Conservation (phyloP, 2,888 invertebrate species). For the Polymixis lichenea region DNA sequence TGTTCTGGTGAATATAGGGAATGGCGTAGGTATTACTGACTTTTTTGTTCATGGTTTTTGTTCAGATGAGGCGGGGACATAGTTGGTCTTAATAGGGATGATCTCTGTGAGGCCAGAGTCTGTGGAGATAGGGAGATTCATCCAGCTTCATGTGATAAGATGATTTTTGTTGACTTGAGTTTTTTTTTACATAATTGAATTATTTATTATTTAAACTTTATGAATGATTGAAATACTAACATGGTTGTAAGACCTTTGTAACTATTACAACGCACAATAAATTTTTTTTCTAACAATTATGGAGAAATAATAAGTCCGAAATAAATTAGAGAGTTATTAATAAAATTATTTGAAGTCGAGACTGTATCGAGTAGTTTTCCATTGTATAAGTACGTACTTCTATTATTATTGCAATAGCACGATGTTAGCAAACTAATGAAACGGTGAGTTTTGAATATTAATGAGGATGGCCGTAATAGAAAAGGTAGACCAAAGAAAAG, state of each 20-base stretch:
- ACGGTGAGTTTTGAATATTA: not conserved
- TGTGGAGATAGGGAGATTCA: not conserved
- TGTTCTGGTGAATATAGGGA: conserved; percentile 11
- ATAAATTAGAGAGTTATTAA: not conserved
- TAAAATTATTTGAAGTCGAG: not conserved
- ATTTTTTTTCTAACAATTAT: no score
- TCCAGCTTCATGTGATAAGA: not conserved
- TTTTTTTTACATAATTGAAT: not conserved
- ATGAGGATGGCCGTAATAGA: not conserved
- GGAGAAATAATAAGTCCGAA: no score
- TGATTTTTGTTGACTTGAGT: not conserved
- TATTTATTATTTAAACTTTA: no score
- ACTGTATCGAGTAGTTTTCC: not conserved
- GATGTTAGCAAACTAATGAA: not conserved
- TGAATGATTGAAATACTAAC: no score
- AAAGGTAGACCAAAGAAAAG: not conserved
- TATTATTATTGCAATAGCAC: not conserved
- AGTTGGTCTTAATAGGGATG: not conserved
- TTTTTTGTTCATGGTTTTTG: not conserved
- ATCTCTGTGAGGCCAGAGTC: not conserved
- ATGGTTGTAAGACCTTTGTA: no score
- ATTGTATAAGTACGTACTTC: not conserved
- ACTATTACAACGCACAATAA: no score
- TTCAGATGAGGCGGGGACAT: not conserved
- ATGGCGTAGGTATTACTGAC: conserved; percentile 6